These are phyloP conservation scores for Neofelis nebulosa DNA, from an alignment of 2,113 vertebrate genomes.

Conservation along the genomic window DNA sequence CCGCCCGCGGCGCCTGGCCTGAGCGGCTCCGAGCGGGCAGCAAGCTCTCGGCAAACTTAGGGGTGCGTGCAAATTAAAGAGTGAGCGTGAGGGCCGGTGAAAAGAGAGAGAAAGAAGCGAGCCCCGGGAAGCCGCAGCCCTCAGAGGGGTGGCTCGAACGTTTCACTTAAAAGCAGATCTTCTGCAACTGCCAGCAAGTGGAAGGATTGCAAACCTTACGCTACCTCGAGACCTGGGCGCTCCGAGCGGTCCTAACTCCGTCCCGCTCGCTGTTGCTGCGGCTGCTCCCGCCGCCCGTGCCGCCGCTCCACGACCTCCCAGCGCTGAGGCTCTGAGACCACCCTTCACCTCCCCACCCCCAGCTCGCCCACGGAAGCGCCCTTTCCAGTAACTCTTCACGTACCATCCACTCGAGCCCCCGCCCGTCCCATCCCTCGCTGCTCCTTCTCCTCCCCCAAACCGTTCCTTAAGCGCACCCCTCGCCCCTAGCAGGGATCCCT, in stretches of 20 bases:
- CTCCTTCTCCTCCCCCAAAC: background rate
- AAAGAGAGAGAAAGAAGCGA: background rate
- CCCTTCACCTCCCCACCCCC: background rate
- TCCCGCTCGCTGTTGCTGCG: conserved; percentile 41
- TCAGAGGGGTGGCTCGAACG: conserved; percentile 71
- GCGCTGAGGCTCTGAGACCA: background rate
- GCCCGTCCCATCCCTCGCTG: background rate
- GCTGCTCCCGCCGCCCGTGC: conserved; percentile 16
- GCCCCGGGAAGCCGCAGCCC: conserved; percentile 64
- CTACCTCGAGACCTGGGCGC: conserved; percentile 85
- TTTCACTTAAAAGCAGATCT: conserved; percentile 84
- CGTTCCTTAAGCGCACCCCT: background rate
- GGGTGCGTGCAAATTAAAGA: conserved; percentile 10
- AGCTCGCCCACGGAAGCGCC: background rate
- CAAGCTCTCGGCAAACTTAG: conserved; percentile 72
- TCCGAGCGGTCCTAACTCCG: conserved; percentile 94
- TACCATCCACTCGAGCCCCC: background rate
- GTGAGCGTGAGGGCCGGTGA: conserved; percentile 52
- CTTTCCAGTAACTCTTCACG: background rate
- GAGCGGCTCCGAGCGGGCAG: conserved; percentile 35
- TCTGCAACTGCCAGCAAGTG: conserved; percentile 85
- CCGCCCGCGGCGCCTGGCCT: conserved; percentile 40
- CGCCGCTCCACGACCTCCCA: background rate
- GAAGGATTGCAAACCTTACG: conserved; percentile 84
- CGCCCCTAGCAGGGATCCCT: background rate